Evolutionary conservation across 30 jellyfish, hydroid and myxozoan species (phyloP), one percentile per base, ranked within the genome.

Genomic region (Pseudorhiza aurosa): DNA sequence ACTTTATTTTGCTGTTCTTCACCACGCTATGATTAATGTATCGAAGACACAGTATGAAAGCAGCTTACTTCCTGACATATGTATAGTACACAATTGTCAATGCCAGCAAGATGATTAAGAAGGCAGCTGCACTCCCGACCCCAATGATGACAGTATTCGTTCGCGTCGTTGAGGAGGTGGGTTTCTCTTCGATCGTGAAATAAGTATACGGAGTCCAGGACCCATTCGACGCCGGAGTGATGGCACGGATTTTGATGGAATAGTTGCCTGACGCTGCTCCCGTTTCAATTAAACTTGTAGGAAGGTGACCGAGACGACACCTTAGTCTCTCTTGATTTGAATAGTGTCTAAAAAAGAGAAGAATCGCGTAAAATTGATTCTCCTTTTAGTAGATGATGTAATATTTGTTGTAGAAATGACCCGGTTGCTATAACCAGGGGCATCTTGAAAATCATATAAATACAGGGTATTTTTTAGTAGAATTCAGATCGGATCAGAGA

Each of bases 221-320:
- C 12, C 99, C 99, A 75, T 93, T 87, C 14, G 96, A 94, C 9
- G 96, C 99, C 12, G 99, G 99, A 21, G 95, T 88, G 26, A 86
- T 82, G 9, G 99, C 99, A 10, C 99, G 97, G 58, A 87, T 56
- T 55, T 84, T 73, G 27, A 81, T 86, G 17, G 88, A 57, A 55
- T 85, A 93, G 30, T 86, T 83, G 31, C 99, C 99, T 6, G 96
- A 88, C 27, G 82, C 91, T n/a, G 59, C 71, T 17, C 91, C 88
- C 28, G 30, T 68, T 28, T 80, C 86, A 8, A 57, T 58, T 27
- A 93, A 29, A 26, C 36, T 50, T 30, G 99, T 78, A 9, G 87
- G 90, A 36, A 44, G 64, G 47, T 50, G 58, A 21, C 96, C 99
- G 40, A 89, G 95, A 19, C 81, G 97, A 40, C 99, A 93, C 35